These are phyloP conservation scores for Metaphire vulgaris DNA, from an alignment of 1,140 invertebrate species.

Conservation along the genomic window DNA sequence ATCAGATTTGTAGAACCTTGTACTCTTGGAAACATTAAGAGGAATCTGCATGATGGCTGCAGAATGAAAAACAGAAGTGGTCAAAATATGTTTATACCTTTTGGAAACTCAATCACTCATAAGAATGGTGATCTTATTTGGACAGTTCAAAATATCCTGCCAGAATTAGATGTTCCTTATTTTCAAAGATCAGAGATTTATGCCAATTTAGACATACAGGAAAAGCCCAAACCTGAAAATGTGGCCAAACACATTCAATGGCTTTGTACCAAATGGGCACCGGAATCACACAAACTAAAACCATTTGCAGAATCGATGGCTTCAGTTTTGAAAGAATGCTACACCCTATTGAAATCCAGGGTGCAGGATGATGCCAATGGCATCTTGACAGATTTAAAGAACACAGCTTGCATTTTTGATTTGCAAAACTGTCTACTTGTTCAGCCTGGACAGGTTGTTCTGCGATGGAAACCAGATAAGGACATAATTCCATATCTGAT, in stretches of 20 bases:
- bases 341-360: neutral
- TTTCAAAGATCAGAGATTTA: neutral
- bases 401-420: neutral
- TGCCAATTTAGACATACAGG: neutral
- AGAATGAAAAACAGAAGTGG: neutral
- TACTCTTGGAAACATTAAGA: neutral
- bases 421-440: conserved; percentile 23
- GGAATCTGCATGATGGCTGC: neutral
- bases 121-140: neutral
- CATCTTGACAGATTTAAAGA: neutral
- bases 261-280: neutral
- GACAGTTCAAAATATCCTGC: neutral
- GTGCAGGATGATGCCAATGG: neutral
- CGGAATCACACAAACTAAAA: neutral
- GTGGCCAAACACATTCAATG: neutral
- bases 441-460: conserved; percentile 31
- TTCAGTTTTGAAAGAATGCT: neutral
- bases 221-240: neutral
- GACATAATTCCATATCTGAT: conserved; percentile 35
- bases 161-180: neutral
- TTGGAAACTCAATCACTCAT: neutral
- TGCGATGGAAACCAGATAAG: conserved; percentile 27
- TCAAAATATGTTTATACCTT: neutral
- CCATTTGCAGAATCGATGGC: neutral
- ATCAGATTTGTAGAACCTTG: neutral